Evolutionary conservation across 2,888 invertebrate species (phyloP), one percentile per base, ranked within the genome.

Genomic region (Cistogaster globosa): DNA sequence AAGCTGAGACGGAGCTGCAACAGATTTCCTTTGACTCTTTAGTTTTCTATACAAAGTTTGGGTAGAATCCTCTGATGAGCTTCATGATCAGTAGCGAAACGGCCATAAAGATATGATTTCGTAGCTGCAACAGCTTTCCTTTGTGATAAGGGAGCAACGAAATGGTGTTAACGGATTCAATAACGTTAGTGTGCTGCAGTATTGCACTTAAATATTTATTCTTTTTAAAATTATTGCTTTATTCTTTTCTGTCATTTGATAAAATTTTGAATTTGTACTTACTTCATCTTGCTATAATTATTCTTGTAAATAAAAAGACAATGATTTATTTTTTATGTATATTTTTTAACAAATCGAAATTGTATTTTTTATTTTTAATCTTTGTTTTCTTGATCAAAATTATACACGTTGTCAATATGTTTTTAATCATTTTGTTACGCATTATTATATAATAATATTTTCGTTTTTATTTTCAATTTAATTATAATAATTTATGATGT

Each of bases 341-440:
- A 87, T 89, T 89, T 89, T 89, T 89, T 89, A 89, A 89, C 89
- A 89, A 89, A 89, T 89, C 89, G 89, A 89, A 89, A 88, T 89
- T 88, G 87, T 88, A 87, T 88, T 89, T 89, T 88, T 86, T 82
- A 83, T 78, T 74, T 86, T 86, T 84, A 88, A 88, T 89, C 89
- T 90, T 90, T 90, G 89, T 90, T 90, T 90, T 83, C 76, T 90
- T 92, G 91, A 92, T 91, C 91, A 92, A 91, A 91, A 91, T 91
- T 90, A 92, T 91, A 91, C 91, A 91, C 91, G 90, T 90, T 92
- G 88, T 91, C 90, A 91, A 91, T 91, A 91, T 89, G 90, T 91
- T 90, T 76, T 82, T 77, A 82, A 82, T 84, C 68, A 79, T 79
- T 83, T 86, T 86, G 81, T 84, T 86, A 82, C 84, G 82, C 78